Evolutionary conservation across 1,140 invertebrate genomes (phyloP).

Genomic region (Amphibalanus amphitrite): DNA sequence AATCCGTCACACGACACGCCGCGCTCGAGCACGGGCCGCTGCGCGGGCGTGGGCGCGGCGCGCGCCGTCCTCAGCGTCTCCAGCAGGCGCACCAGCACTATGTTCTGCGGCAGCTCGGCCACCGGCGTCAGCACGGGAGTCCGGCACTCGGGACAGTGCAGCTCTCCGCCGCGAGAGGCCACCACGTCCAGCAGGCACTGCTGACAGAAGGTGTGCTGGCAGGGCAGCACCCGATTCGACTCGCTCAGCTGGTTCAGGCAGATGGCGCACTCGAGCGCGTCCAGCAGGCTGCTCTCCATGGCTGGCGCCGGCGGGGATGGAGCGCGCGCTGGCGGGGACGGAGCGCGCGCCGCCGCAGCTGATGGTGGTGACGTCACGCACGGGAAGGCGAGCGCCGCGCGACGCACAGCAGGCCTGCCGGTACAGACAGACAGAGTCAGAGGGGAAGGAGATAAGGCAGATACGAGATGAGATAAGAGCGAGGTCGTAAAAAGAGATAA

Average conservation of each 20-base stretch:
- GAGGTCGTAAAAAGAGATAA: no score
- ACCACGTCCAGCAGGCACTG: constrained; percentile 84
- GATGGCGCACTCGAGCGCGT: constrained; percentile 83
- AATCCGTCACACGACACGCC: background rate
- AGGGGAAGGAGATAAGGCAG: no score
- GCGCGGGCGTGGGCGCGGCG: constrained; percentile 28
- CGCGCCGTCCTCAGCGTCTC: constrained; percentile 52
- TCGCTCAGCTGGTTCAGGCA: constrained; percentile 78
- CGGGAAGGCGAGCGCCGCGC: no score
- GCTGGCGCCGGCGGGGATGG: no score
- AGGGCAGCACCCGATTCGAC: constrained; percentile 80
- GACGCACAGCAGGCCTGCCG: no score
- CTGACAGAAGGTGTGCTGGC: constrained; percentile 91
- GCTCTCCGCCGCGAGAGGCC: constrained; percentile 53
- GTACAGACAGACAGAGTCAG: no score
- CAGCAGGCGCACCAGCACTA: constrained; percentile 75
- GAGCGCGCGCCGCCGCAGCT: no score
- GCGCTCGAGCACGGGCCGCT: background rate
- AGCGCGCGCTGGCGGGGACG: no score
- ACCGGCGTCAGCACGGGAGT: constrained; percentile 61
- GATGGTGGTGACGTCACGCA: no score
- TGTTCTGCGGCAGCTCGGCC: constrained; percentile 79
- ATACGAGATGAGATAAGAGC: no score
- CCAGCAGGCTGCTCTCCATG: constrained; percentile 24
- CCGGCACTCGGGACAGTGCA: constrained; percentile 86